Base-by-base conservation (phyloP, 2,113 vertebrate genomes). In the Mesitornis unicolor region DNA sequence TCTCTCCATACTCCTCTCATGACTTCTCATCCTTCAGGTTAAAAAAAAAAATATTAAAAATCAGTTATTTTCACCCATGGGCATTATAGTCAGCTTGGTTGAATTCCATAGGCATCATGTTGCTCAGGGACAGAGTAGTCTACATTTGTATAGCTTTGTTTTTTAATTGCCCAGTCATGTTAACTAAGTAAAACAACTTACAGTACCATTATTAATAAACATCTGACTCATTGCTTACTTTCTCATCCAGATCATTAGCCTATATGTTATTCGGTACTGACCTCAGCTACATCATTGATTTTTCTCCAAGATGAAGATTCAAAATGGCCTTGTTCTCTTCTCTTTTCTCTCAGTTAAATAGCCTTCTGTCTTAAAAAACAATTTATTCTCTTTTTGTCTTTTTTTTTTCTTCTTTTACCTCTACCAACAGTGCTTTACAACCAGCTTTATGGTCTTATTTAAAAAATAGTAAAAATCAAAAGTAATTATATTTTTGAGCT, bases 101-200 rank as follows among this genome's bases (percentile, higher is more conserved):
- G 51, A 78, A 78, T 84, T 89, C 92, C 76, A 84, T 4, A 59
- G 20, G 13, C n/a, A 56, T 26, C 73, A 38, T 25, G 50, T 51
- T 89, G 77, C 36, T 76, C 38, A 86, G 48, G 19, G 38, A 28
- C 42, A 77, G 61, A 77, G 13, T n/a, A 57, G 26, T 48, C 31
- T 56, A 48, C 22, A 69, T 65, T 31, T 48, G 11, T 50, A 65
- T 33, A 74, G 31, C 36, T 87, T 48, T 64, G 26, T 6, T 63
- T 92, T 90, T 89, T 60, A 92, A 68, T 75, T 87, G 68, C 19
- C 20, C 22, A 60, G 56, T 81, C 60, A 68, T 35, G 42, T 67
- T 84, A 90, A 92, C 92, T 90, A 92, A 67, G 16, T 70, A 90
- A 86, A 94, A 88, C 36, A 78, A 60, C 11, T 74, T 92, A 70